Evolutionary conservation across 2,888 invertebrate genomes (phyloP).

Genomic region (Drosophila macrothrix): DNA sequence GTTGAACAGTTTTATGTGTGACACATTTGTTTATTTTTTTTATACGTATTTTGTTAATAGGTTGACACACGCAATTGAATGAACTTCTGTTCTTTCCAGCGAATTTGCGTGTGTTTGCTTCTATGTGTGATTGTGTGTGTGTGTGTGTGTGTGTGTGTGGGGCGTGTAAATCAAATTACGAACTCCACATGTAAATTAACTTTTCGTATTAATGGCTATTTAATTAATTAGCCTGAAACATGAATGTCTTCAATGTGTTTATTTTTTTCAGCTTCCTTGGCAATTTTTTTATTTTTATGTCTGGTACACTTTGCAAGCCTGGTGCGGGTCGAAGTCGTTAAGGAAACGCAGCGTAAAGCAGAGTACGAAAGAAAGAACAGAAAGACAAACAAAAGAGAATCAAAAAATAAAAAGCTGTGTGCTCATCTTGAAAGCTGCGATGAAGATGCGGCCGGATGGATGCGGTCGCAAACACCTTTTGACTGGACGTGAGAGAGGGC

Average conservation of each 20-base stretch:
- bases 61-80: slow-evolving; percentile 55
- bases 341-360: slow-evolving; percentile 31
- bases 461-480: slow-evolving; percentile 65
- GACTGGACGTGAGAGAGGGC: slow-evolving; percentile 29
- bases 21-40: neutral
- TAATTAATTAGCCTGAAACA: slow-evolving; percentile 68
- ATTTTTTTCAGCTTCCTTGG: neutral
- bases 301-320: slow-evolving; percentile 14
- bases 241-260: slow-evolving; percentile 42
- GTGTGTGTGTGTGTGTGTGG: slow-evolving; percentile 17
- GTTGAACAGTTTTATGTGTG: slow-evolving; percentile 2
- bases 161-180: slow-evolving; percentile 72
- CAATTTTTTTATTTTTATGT: neutral
- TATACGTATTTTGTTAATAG: slow-evolving; percentile 27
- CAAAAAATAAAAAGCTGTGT: slow-evolving; percentile 22
- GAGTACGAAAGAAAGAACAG: neutral
- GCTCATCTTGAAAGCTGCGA: slow-evolving; percentile 61
- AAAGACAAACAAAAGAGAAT: neutral
- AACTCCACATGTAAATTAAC: slow-evolving; percentile 74
- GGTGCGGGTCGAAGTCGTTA: slow-evolving; percentile 45
- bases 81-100: neutral
- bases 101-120: slow-evolving; percentile 1
- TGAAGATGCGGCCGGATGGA: slow-evolving; percentile 36
- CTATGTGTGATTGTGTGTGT: slow-evolving; percentile 9
- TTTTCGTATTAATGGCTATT: slow-evolving; percentile 75